Conservation (phyloP, 1,140 invertebrate species). For the Drosophila pandora region DNA sequence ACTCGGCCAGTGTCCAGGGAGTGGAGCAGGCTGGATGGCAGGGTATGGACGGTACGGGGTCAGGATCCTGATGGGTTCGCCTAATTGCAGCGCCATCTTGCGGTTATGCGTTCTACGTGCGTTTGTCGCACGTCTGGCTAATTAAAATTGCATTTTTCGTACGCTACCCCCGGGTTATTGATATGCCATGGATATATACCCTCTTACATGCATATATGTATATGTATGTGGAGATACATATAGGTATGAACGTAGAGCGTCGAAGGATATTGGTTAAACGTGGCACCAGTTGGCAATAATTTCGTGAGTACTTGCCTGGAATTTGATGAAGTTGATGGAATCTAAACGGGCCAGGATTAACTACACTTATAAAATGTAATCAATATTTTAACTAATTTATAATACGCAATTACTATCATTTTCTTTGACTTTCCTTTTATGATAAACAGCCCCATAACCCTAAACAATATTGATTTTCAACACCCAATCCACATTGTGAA, state of each 20-base stretch:
- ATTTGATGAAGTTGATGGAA: slow-evolving; percentile 25
- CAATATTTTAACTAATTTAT: too few relatives aligned
- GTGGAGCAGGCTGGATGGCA: background rate
- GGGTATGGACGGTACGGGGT: too few relatives aligned
- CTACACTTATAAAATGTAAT: too few relatives aligned
- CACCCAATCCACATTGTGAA: background rate
- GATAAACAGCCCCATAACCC: background rate
- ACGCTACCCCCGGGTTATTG: slow-evolving; percentile 55
- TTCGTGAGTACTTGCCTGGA: slow-evolving; percentile 9
- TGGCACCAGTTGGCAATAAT: slow-evolving; percentile 39
- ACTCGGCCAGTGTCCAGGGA: slow-evolving; percentile 24
- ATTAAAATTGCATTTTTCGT: slow-evolving; percentile 80
- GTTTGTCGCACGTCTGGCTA: slow-evolving; percentile 78
- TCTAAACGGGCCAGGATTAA: background rate
- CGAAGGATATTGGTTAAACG: slow-evolving; percentile 4
- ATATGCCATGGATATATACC: slow-evolving; percentile 53
- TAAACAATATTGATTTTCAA: slow-evolving; percentile 4
- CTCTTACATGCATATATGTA: background rate
- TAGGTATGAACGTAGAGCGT: background rate
- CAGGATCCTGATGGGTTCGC: slow-evolving; percentile 38
- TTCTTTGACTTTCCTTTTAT: too few relatives aligned
- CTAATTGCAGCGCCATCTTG: slow-evolving; percentile 80
- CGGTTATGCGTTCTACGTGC: slow-evolving; percentile 76
- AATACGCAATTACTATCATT: too few relatives aligned
- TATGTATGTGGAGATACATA: background rate